Evolutionary conservation across 2,888 invertebrate species (phyloP).

Genomic region (Schizaphis graminum): DNA sequence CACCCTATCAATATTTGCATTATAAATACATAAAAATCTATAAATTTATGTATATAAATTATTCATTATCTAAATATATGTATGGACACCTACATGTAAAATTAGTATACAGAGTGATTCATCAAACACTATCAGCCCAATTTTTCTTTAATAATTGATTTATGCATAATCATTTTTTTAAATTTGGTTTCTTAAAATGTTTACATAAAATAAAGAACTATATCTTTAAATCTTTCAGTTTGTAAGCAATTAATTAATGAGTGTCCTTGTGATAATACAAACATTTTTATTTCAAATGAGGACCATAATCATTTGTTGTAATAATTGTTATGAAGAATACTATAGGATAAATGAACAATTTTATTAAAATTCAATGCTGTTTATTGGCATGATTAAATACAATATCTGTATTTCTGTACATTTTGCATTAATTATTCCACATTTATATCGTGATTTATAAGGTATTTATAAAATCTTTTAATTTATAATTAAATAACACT

Average conservation of each 20-base stretch:
- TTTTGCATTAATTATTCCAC: background rate
- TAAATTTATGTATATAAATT: background rate
- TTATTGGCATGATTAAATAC: background rate
- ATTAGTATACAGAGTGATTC: background rate
- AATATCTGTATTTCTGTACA: background rate
- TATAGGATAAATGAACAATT: background rate
- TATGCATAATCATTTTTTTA: background rate
- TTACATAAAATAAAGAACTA: background rate
- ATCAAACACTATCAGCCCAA: background rate
- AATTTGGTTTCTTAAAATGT: background rate
- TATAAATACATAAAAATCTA: background rate
- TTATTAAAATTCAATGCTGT: background rate
- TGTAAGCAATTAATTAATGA: background rate
- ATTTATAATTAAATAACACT: background rate
- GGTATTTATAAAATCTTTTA: background rate
- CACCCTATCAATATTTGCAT: constrained; percentile 1
- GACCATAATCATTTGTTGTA: background rate
- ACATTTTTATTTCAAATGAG: background rate
- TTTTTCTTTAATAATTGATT: background rate
- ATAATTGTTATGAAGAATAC: background rate
- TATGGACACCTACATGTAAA: background rate
- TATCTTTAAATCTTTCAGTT: background rate
- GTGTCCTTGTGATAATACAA: background rate
- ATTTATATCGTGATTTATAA: background rate
- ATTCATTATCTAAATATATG: background rate